Evolutionary conservation across 2,797 vertebrate species (phyloP), one percentile per base, ranked within the genome.

Genomic region (Macrochelys suwanniensis): DNA sequence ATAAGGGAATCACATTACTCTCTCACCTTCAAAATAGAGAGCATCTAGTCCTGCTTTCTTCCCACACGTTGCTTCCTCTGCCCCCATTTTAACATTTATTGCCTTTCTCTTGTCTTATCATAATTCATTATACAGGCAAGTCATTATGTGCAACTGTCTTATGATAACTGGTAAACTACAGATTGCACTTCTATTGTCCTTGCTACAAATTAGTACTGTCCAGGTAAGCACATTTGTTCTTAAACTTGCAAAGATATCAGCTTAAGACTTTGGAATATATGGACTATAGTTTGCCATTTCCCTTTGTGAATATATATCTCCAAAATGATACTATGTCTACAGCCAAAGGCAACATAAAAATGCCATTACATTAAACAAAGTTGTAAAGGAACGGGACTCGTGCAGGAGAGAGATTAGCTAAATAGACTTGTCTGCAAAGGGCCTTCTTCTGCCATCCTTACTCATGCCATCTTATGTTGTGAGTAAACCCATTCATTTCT

Each of bases 331-430:
- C 89, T 37, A 80, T 3, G 86, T 31, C 93, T 95, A 87, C 93
- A 96, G 85, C 91, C 93, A 90, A 95, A 96, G 93, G 92, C 92
- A 91, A 96, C 92, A 95, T 95, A 95, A 92, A 97, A 95, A 97
- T 87, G 92, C 90, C 84, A 96, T 97, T 96, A 94, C 87, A 85
- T 97, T 96, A 97, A 91, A 84, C 80, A 97, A 92, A 96, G 88
- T 3, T 81, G 92, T 87, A 83, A 89, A 88, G 79, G 84, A 90
- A 92, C 54, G 86, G 80, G 49, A 87, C 50, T 93, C 77, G 86
- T 91, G 82, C 78, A 95, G 94, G 84, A 50, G 83, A 0, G 28
- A 96, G 91, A 95, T 53, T 3, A 91, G 89, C 74, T 83, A 87
- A 92, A 84, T 80, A 95, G 89, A 89, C 93, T 91, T n/a, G 17